Conservation (phyloP, 2,113 vertebrate species). For the Hucho hucho region DNA sequence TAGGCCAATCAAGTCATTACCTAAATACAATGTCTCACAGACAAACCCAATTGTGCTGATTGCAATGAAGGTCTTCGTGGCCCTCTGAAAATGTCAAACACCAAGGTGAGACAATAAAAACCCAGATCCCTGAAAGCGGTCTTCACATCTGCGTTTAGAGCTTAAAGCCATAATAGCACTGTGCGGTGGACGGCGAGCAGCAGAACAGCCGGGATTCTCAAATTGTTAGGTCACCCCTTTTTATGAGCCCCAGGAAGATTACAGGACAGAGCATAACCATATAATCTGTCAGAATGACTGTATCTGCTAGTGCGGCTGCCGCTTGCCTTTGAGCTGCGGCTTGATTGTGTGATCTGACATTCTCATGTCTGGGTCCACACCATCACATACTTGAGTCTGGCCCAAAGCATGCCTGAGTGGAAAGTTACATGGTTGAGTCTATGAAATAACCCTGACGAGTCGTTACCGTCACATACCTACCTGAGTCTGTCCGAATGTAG, state of each 20-base stretch:
- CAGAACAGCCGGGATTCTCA: constrained; percentile 60
- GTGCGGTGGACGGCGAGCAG: constrained; percentile 45
- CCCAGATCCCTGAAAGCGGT: constrained; percentile 51
- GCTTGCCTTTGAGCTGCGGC: constrained; percentile 33
- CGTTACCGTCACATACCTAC: not conserved
- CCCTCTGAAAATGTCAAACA: constrained; percentile 33
- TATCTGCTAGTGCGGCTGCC: constrained; percentile 53
- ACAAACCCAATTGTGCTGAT: constrained; percentile 16
- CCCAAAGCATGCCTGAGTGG: constrained; percentile 7
- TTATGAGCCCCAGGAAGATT: constrained; percentile 58
- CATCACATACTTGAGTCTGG: constrained; percentile 19
- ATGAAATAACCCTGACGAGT: not conserved
- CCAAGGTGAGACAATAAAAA: constrained; percentile 43
- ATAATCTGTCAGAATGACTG: constrained; percentile 66
- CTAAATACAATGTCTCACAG: constrained; percentile 10
- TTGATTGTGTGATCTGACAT: constrained; percentile 50
- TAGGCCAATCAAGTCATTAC: constrained; percentile 33
- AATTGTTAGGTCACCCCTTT: constrained; percentile 66
- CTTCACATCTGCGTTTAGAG: constrained; percentile 61
- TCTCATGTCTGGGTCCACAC: constrained; percentile 20
- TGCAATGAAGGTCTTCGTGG: not conserved
- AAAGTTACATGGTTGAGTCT: constrained; percentile 11
- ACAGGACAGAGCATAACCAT: constrained; percentile 61
- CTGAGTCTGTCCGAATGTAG: no score
- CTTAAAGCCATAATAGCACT: constrained; percentile 65